These are phyloP conservation scores for Trichomalopsis sarcophagae DNA, from an alignment of 1,140 invertebrate species.

Conservation along the genomic window DNA sequence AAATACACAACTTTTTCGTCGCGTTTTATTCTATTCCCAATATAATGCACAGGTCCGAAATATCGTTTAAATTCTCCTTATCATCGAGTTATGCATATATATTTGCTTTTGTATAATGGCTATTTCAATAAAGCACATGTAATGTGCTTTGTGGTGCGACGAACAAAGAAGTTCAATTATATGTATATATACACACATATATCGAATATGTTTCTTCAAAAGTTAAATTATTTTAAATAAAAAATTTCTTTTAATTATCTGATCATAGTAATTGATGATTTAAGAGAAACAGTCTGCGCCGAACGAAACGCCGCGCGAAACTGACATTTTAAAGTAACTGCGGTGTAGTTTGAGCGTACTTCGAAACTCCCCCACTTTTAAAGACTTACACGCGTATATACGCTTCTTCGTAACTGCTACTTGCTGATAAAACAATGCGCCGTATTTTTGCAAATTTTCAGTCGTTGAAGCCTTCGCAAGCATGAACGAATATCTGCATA, in stretches of 20 bases:
- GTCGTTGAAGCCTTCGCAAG: no score
- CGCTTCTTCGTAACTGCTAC: background rate
- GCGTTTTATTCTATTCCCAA: no score
- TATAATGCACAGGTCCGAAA: background rate
- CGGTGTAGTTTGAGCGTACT: conserved; percentile 59
- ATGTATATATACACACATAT: background rate
- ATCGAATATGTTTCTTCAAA: background rate
- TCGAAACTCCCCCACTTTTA: conserved; percentile 61
- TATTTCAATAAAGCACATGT: background rate
- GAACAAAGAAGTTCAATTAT: no score
- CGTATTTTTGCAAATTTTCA: no score
- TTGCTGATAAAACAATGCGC: no score
- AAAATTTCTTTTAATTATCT: background rate
- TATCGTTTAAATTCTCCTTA: background rate
- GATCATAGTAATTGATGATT: background rate
- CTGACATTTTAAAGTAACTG: conserved; percentile 62
- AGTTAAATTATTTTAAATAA: background rate
- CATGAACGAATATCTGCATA: no score
- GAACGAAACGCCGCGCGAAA: background rate
- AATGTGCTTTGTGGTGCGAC: no score
- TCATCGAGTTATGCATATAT: background rate
- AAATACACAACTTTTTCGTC: background rate
- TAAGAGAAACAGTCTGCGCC: conserved; percentile 20
- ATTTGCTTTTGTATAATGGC: background rate
- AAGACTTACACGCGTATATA: background rate